Evolutionary conservation across 2,888 invertebrate genomes (phyloP).

Genomic region (Diadromus collaris): DNA sequence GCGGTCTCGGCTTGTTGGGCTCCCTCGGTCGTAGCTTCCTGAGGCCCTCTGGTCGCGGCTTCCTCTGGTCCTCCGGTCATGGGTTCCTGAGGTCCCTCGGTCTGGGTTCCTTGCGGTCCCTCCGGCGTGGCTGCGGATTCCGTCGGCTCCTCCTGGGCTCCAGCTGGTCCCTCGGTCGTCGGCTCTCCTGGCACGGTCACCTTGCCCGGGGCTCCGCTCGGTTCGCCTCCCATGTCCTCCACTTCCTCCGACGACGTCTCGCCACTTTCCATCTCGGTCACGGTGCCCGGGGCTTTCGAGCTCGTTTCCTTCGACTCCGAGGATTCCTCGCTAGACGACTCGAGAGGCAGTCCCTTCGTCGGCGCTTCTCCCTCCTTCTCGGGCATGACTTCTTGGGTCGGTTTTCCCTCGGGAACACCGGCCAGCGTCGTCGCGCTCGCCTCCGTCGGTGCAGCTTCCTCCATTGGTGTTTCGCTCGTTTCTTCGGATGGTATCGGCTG

Average conservation of each 20-base stretch:
- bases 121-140: conserved; percentile 14
- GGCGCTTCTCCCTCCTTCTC: conserved; percentile 65
- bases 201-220: conserved; percentile 39
- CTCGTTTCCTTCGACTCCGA: conserved; percentile 60
- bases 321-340: conserved; percentile 62
- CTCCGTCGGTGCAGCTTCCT: conserved; percentile 51
- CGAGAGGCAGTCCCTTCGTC: conserved; percentile 62
- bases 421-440: conserved; percentile 36
- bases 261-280: conserved; percentile 49
- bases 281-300: conserved; percentile 59
- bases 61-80: background rate
- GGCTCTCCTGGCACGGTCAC: conserved; percentile 32
- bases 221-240: conserved; percentile 54
- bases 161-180: conserved; percentile 41
- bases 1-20: background rate
- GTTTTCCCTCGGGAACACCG: conserved; percentile 56
- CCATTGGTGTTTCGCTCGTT: conserved; percentile 46
- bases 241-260: conserved; percentile 62
- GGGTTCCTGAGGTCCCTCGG: background rate
- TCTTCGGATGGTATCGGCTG: conserved; percentile 47
- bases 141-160: conserved; percentile 36
- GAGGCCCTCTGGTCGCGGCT: background rate
- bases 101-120: background rate
- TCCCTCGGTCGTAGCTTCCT: background rate
- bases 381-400: conserved; percentile 55